Evolutionary conservation across 1,140 invertebrate species (phyloP).

Genomic region (Cyrtorhinus lividipennis): DNA sequence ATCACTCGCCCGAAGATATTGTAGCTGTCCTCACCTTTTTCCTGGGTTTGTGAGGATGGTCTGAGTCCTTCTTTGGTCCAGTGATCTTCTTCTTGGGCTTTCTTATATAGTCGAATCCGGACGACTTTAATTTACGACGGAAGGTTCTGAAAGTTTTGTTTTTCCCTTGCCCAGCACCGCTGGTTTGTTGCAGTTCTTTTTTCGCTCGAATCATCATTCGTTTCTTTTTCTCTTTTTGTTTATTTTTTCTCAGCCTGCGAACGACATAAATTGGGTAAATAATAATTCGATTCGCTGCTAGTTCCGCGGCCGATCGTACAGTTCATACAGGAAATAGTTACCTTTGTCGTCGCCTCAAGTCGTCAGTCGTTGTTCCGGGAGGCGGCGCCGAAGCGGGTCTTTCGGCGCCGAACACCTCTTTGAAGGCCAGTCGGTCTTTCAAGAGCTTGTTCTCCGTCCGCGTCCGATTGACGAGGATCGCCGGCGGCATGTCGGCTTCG

Average conservation of each 20-base stretch:
- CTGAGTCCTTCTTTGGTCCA: conserved; percentile 31
- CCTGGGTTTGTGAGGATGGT: conserved; percentile 30
- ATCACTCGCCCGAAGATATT: too few relatives aligned
- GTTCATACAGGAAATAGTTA: too few relatives aligned
- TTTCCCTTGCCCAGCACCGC: conserved; percentile 32
- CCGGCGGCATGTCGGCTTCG: conserved; percentile 46
- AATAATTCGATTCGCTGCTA: too few relatives aligned
- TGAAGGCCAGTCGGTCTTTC: conserved; percentile 51
- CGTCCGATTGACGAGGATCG: conserved; percentile 55
- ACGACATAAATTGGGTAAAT: too few relatives aligned
- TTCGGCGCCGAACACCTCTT: conserved; percentile 52
- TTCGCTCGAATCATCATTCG: conserved; percentile 26
- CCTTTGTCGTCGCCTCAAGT: conserved; percentile 21
- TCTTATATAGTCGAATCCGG: conserved; percentile 74
- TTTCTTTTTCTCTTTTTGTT: conserved; percentile 26
- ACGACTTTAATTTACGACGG: conserved; percentile 44
- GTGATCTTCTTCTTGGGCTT: conserved; percentile 57
- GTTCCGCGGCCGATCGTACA: too few relatives aligned
- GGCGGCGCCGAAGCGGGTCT: conserved; percentile 48
- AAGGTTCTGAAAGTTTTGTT: conserved; percentile 36
- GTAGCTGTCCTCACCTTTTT: too few relatives aligned
- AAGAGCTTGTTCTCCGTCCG: conserved; percentile 57
- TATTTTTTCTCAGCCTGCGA: conserved; percentile 1
- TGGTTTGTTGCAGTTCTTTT: conserved; percentile 26
- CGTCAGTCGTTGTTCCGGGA: conserved; percentile 25